These are phyloP conservation scores for Loripinus fragilis DNA, from an alignment of 2,888 invertebrate species.

Conservation along the genomic window DNA sequence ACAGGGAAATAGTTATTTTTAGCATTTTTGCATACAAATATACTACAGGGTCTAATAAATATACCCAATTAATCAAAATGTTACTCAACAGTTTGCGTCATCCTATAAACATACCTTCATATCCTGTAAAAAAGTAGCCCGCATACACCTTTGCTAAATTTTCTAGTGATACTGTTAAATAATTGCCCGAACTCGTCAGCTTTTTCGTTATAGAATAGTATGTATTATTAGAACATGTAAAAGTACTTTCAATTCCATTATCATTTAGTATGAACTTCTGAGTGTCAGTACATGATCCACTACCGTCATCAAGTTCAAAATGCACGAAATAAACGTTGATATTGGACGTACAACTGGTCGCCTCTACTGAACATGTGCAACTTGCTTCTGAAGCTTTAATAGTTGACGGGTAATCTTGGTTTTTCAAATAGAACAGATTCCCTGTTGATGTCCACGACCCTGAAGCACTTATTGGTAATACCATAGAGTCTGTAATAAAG, in stretches of 20 bases:
- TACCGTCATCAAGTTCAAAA: neutral
- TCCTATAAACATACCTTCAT: neutral
- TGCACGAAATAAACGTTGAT: neutral
- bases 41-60: too few relatives aligned
- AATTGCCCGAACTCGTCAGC: neutral
- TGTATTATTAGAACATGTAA: neutral
- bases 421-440: too few relatives aligned
- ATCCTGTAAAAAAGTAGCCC: neutral
- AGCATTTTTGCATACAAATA: too few relatives aligned
- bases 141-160: neutral
- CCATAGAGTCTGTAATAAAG: too few relatives aligned
- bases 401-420: too few relatives aligned
- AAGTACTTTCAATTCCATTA: neutral
- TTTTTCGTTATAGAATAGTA: neutral
- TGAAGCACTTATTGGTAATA: too few relatives aligned
- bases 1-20: too few relatives aligned
- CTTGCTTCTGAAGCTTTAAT: neutral
- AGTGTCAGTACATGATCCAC: neutral
- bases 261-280: neutral
- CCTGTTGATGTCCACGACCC: too few relatives aligned
- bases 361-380: constrained; percentile 1
- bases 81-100: too few relatives aligned
- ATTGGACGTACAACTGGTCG: neutral
- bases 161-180: neutral
- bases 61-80: too few relatives aligned